phyloP scores from a whole-genome alignment of 2,113 vertebrate genomes.

The Aphelocoma coerulescens region DNA sequence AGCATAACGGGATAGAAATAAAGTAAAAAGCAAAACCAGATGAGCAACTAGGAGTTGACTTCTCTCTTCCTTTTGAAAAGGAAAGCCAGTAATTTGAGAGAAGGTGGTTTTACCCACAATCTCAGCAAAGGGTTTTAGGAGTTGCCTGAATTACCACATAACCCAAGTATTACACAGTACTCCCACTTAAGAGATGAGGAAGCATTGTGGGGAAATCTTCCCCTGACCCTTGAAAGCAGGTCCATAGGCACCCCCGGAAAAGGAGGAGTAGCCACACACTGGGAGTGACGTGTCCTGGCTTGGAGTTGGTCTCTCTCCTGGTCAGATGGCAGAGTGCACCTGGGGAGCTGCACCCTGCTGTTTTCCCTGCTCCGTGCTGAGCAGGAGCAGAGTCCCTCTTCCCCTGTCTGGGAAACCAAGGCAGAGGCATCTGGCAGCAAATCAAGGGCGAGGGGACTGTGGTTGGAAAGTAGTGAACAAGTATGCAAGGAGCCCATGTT shows the following conservation, averaged over 20 bases:
- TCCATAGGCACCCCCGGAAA: neutral
- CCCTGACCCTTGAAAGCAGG: neutral
- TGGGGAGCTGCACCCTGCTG: neutral
- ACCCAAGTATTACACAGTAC: neutral
- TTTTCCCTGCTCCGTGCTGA: neutral
- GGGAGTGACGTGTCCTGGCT: neutral
- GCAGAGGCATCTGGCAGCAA: neutral
- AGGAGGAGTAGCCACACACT: neutral
- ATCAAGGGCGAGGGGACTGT: accelerated
- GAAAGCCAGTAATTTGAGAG: neutral
- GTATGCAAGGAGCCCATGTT: neutral
- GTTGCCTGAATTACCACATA: neutral
- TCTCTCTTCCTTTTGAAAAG: neutral
- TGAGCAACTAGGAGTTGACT: neutral
- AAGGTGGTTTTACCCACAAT: neutral
- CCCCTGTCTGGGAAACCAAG: neutral
- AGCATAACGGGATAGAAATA: neutral
- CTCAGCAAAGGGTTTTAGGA: neutral
- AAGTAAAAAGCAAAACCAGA: slow-evolving; percentile 44
- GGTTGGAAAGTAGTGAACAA: neutral
- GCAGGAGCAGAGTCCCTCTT: neutral
- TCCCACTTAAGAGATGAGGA: neutral
- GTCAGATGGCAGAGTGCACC: neutral
- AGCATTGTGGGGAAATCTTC: neutral
- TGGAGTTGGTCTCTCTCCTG: neutral